Evolutionary conservation across 2,888 invertebrate genomes (phyloP).

Genomic region (Bugulina stolonifera): DNA sequence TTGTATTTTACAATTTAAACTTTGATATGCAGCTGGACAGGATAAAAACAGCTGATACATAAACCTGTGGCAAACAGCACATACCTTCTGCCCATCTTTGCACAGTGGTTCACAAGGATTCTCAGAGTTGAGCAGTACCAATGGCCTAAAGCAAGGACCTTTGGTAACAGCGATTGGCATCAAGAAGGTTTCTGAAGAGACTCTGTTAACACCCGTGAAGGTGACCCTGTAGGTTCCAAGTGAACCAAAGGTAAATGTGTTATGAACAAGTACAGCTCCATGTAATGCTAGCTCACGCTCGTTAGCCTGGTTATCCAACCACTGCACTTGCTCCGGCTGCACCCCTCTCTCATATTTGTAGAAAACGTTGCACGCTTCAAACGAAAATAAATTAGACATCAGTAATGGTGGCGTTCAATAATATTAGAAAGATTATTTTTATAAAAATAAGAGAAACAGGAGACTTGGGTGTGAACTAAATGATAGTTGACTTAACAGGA

Average conservation of each 20-base stretch:
- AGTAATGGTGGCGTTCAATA: too few species aligned
- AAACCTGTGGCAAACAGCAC: too few species aligned
- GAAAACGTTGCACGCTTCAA: constrained; percentile 4
- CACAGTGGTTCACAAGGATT: constrained; percentile 20
- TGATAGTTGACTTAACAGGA: too few species aligned
- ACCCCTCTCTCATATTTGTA: not conserved
- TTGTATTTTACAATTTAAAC: too few species aligned
- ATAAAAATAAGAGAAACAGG: too few species aligned
- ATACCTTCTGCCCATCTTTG: not conserved
- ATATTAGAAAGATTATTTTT: too few species aligned
- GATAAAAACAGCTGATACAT: too few species aligned
- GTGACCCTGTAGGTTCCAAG: not conserved
- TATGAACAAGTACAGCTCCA: not conserved
- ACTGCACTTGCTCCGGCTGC: not conserved
- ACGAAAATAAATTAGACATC: too few species aligned
- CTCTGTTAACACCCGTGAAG: not conserved
- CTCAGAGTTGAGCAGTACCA: not conserved
- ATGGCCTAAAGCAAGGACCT: constrained; percentile 14
- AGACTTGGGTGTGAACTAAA: too few species aligned
- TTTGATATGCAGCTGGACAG: too few species aligned
- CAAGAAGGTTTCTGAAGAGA: not conserved
- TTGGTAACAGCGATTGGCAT: constrained; percentile 1
- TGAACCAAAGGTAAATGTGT: not conserved
- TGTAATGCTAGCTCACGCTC: not conserved
- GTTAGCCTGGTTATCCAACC: not conserved